Percentiles rank a stretch among this genome's conserved stretches.
Evolutionary conservation across 2,113 vertebrate species (phyloP).

Genomic region (Proteles cristata): DNA sequence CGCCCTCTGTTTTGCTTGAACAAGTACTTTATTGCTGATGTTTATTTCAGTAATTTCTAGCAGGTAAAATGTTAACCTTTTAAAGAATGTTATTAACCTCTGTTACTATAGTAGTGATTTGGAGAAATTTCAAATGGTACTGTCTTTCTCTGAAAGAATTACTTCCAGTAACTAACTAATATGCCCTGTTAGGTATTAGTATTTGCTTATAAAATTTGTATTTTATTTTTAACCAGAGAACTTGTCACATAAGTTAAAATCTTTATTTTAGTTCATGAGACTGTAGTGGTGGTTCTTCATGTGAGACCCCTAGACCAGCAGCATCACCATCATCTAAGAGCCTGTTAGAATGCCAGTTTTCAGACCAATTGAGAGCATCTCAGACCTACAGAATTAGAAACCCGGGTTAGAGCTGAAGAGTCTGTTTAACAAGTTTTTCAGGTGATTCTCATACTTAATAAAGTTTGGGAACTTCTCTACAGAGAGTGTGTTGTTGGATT

Average conservation of each 20-base stretch:
- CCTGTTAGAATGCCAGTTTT: not conserved
- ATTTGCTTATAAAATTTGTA: slow-evolving; percentile 13
- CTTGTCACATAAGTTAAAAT: not conserved
- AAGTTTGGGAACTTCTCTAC: not conserved
- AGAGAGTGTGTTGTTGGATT: not conserved
- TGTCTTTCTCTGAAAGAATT: slow-evolving; percentile 8
- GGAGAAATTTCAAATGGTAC: slow-evolving; percentile 10
- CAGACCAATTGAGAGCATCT: not conserved
- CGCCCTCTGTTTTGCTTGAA: not conserved
- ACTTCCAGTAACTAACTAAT: slow-evolving; percentile 33
- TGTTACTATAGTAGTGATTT: slow-evolving; percentile 14
- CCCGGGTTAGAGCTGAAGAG: not conserved
- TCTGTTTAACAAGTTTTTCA: not conserved
- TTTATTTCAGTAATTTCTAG: slow-evolving; percentile 39
- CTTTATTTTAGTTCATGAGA: not conserved
- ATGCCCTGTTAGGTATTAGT: not conserved
- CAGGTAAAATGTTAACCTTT: slow-evolving; percentile 50
- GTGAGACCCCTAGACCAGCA: not conserved
- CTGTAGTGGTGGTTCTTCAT: not conserved
- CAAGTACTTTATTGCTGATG: not conserved
- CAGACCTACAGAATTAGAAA: not conserved
- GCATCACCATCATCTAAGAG: not conserved
- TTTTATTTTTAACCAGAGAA: slow-evolving; percentile 44
- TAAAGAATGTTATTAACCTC: slow-evolving; percentile 38
- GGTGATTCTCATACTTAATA: not conserved